A percentile compares a stretch with the other conserved stretches of the same genome.
Conservation (phyloP, 2,888 invertebrate species). For the Lycocerus yunnanus region DNA sequence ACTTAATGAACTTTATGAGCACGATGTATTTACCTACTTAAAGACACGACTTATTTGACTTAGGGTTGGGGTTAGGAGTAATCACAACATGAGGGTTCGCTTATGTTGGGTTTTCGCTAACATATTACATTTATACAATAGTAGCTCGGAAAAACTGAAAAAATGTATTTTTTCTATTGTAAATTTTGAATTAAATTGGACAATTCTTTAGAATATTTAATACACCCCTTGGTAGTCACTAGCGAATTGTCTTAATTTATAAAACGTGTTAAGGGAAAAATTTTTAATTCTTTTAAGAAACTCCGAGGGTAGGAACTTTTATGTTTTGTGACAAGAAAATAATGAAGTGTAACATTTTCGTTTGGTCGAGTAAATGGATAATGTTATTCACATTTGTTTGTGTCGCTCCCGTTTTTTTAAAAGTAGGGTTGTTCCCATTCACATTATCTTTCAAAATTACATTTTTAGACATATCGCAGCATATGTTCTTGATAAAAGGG, state of each 20-base stretch:
- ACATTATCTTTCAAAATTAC: constrained; percentile 54
- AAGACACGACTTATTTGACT: constrained; percentile 42
- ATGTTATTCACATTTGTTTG: constrained; percentile 57
- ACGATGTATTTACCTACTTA: constrained; percentile 54
- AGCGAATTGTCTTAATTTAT: not conserved
- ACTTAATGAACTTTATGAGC: constrained; percentile 55
- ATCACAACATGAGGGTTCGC: constrained; percentile 36
- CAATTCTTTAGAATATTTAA: not conserved
- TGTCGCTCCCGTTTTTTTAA: constrained; percentile 49
- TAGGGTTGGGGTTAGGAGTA: constrained; percentile 44
- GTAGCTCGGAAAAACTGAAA: not conserved
- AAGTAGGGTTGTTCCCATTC: constrained; percentile 50
- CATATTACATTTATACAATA: constrained; percentile 12
- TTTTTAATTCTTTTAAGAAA: not conserved
- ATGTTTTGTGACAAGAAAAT: constrained; percentile 4
- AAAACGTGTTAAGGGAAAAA: not conserved
- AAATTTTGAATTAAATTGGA: not conserved
- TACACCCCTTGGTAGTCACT: not conserved
- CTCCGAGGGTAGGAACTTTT: not conserved
- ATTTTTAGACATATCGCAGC: constrained; percentile 54
- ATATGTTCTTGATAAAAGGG: constrained; percentile 55
- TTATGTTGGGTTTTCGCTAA: constrained; percentile 10
- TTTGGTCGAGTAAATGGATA: constrained; percentile 54
- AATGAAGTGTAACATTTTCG: constrained; percentile 15
- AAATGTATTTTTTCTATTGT: not conserved